Percentiles rank a stretch among this genome's conserved stretches.
Evolutionary conservation across 2,888 invertebrate species (phyloP).

Genomic region (Antitype chi): DNA sequence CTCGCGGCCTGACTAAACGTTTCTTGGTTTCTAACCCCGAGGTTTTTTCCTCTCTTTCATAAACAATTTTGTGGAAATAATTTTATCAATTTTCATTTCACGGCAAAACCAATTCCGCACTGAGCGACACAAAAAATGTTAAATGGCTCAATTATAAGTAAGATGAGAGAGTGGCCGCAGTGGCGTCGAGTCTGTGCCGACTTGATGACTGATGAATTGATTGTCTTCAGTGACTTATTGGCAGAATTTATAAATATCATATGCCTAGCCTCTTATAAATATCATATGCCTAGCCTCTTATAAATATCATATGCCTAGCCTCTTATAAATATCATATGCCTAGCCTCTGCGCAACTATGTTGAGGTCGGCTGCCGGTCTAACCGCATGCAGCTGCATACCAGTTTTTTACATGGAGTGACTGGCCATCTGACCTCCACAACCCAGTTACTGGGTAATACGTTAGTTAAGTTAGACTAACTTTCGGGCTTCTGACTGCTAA

Average conservation of each 20-base stretch:
- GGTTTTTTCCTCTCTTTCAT: constrained; percentile 67
- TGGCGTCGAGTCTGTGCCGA: not conserved
- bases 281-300: not conserved
- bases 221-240: not conserved
- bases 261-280: not conserved
- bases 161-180: constrained; percentile 37
- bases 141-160: constrained; percentile 61
- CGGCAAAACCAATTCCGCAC: constrained; percentile 65
- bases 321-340: not conserved
- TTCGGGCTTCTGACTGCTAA: not conserved
- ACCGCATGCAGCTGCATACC: not conserved
- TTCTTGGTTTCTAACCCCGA: constrained; percentile 37
- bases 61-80: constrained; percentile 64
- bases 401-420: not conserved
- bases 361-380: no score
- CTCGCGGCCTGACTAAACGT: constrained; percentile 73
- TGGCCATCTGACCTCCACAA: not conserved
- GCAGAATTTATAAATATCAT: not conserved
- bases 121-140: constrained; percentile 48
- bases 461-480: no score
- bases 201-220: constrained; percentile 2
- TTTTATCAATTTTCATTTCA: constrained; percentile 61
- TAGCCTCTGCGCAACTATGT: not conserved
- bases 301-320: not conserved
- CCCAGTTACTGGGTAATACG: not conserved